These are phyloP conservation scores for Brachionus paranguensis DNA, from an alignment of 1,140 invertebrate genomes.

Conservation along the genomic window DNA sequence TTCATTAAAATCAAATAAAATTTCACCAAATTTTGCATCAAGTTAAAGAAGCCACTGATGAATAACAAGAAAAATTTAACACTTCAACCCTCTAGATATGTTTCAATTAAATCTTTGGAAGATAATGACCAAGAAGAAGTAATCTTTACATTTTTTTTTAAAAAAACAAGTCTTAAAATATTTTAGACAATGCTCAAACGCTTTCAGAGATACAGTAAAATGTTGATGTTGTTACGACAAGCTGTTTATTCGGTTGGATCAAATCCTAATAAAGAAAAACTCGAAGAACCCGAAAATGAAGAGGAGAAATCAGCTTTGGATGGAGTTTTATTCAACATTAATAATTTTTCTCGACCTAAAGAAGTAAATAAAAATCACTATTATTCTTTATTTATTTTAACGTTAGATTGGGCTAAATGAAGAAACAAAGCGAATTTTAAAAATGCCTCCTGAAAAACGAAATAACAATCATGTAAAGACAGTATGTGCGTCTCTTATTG, in stretches of 20 bases:
- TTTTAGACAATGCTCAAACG: background rate
- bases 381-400: background rate
- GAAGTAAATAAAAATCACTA: background rate
- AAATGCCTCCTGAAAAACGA: slow-evolving; percentile 45
- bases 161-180: background rate
- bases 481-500: slow-evolving; percentile 47
- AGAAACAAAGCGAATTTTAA: slow-evolving; percentile 49
- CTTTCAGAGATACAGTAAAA: background rate
- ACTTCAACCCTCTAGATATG: background rate
- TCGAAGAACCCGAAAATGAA: background rate
- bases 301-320: slow-evolving; percentile 4
- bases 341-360: slow-evolving; percentile 10
- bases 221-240: background rate
- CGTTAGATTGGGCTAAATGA: slow-evolving; percentile 49
- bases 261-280: background rate
- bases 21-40: too few species aligned
- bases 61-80: background rate
- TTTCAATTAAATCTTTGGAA: background rate
- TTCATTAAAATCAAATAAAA: too few species aligned
- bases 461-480: slow-evolving; percentile 51
- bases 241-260: background rate
- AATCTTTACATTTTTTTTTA: background rate
- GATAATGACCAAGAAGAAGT: background rate
- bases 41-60: background rate
- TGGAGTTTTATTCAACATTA: background rate